A percentile compares a stretch with the other conserved stretches of the same genome.
These are phyloP conservation scores for Bombus waltoni DNA, from an alignment of 1,140 invertebrate genomes.

Conservation along the genomic window DNA sequence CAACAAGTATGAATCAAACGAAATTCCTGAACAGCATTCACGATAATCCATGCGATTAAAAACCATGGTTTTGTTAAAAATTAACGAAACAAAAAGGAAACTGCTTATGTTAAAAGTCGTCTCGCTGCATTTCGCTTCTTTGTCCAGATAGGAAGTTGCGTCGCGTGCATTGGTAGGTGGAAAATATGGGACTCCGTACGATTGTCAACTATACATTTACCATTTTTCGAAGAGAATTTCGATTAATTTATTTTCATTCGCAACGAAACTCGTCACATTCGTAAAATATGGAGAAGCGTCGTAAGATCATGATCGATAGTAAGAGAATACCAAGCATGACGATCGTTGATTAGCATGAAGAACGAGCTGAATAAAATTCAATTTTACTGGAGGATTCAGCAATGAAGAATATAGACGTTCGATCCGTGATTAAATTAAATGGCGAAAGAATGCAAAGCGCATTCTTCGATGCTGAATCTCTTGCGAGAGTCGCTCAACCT, in stretches of 20 bases:
- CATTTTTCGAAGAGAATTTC: no score
- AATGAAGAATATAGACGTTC: not conserved
- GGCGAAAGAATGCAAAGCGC: conserved; percentile 7
- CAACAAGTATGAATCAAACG: not conserved
- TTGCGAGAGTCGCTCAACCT: not conserved
- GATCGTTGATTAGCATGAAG: not conserved
- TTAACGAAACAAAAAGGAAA: no score
- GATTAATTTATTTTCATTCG: not conserved
- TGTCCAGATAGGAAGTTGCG: no score
- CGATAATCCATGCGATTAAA: not conserved
- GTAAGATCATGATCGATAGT: no score
- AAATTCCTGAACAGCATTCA: conserved; percentile 9
- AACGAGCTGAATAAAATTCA: not conserved
- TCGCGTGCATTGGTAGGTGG: no score
- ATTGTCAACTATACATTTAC: no score
- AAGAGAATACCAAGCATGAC: not conserved
- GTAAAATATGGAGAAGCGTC: not conserved
- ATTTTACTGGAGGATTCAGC: not conserved
- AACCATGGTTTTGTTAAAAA: not conserved
- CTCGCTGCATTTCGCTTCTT: not conserved
- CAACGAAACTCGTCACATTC: not conserved
- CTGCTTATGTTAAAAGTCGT: not conserved
- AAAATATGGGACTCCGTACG: no score
- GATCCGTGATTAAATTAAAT: conserved; percentile 40
- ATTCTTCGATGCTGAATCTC: conserved; percentile 3